Evolutionary conservation across 2,888 invertebrate species (phyloP).

Genomic region (Diarsia brunnea): DNA sequence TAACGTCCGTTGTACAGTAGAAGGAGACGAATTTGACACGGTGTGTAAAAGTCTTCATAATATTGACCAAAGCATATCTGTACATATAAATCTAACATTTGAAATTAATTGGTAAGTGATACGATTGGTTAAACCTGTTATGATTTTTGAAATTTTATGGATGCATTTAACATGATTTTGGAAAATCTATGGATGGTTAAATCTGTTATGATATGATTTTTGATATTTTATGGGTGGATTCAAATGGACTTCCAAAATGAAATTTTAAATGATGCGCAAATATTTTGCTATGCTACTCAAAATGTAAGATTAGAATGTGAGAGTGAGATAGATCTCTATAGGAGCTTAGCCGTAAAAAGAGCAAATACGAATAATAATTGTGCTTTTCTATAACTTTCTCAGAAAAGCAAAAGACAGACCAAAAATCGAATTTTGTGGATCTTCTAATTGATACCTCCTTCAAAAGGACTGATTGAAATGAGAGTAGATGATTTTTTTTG

Average conservation of each 20-base stretch:
- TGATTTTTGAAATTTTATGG: not conserved
- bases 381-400: not conserved
- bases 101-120: constrained; percentile 32
- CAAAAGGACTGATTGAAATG: not conserved
- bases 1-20: not conserved
- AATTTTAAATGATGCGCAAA: not conserved
- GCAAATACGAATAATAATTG: not conserved
- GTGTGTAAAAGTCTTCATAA: constrained; percentile 30
- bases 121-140: constrained; percentile 20
- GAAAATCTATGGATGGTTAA: not conserved
- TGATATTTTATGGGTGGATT: not conserved
- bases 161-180: constrained; percentile 4
- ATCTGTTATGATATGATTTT: constrained; percentile 14
- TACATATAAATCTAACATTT: constrained; percentile 18
- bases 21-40: not conserved
- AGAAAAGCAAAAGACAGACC: constrained; percentile 1
- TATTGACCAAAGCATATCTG: constrained; percentile 62
- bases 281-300: constrained; percentile 12
- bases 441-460: not conserved
- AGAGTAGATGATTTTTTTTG: not conserved
- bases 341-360: constrained; percentile 13
- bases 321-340: constrained; percentile 13
- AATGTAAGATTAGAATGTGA: not conserved
- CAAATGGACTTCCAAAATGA: constrained; percentile 1
- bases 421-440: not conserved